These are phyloP conservation scores for Malurus cyaneus DNA, from an alignment of 2,113 vertebrate species.

Conservation along the genomic window DNA sequence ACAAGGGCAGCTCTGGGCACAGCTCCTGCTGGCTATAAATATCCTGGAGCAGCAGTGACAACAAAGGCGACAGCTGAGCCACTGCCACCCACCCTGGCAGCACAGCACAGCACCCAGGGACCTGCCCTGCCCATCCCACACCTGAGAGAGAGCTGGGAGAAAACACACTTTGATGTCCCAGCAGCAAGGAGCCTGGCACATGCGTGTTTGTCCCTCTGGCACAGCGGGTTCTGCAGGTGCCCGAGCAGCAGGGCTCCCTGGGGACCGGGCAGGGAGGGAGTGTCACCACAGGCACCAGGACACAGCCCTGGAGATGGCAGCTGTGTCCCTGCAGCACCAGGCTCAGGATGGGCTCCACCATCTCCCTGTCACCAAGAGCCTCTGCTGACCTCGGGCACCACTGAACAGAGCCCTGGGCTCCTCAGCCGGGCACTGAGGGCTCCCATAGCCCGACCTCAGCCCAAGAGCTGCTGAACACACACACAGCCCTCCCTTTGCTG, in stretches of 20 bases:
- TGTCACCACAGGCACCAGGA: background rate
- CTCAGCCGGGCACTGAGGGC: background rate
- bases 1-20: background rate
- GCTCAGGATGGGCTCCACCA: background rate
- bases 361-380: accelerated
- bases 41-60: background rate
- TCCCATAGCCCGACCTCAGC: accelerated
- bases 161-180: accelerated
- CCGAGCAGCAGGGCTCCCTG: accelerated
- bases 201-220: accelerated
- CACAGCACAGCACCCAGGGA: background rate
- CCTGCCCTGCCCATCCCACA: accelerated
- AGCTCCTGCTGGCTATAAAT: background rate
- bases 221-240: background rate
- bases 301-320: background rate
- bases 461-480: background rate
- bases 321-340: background rate
- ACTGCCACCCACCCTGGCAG: background rate
- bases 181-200: background rate
- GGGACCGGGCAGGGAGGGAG: background rate
- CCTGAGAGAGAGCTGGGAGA: accelerated
- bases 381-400: accelerated
- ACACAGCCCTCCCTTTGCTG: background rate
- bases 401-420: accelerated
- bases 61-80: background rate